These are phyloP conservation scores for Oncorhynchus mykiss DNA, from an alignment of 2,113 vertebrate species.

Conservation along the genomic window DNA sequence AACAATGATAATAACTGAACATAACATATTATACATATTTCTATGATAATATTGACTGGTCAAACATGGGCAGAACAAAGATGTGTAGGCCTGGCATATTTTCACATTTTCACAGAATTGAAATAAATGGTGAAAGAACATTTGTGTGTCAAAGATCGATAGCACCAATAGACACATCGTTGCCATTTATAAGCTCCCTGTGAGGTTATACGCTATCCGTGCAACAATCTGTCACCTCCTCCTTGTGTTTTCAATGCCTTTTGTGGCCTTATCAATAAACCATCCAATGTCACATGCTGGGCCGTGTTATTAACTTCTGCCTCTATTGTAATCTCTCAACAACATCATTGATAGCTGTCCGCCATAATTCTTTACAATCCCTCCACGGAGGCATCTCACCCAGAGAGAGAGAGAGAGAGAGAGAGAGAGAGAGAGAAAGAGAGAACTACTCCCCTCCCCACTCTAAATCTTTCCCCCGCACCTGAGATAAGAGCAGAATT, in stretches of 20 bases:
- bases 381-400: slow-evolving; percentile 33
- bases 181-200: slow-evolving; percentile 34
- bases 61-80: neutral
- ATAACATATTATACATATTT: neutral
- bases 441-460: slow-evolving; percentile 29
- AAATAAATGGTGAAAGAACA: neutral
- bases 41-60: neutral
- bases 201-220: slow-evolving; percentile 21
- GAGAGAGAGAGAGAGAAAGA: slow-evolving; percentile 18
- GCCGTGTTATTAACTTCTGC: slow-evolving; percentile 51
- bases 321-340: slow-evolving; percentile 60
- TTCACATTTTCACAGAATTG: slow-evolving; percentile 26
- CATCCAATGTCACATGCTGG: slow-evolving; percentile 37
- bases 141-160: slow-evolving; percentile 48
- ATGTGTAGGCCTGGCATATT: neutral
- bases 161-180: slow-evolving; percentile 24
- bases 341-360: slow-evolving; percentile 49
- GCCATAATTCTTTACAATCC: slow-evolving; percentile 53
- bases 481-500: slow-evolving; percentile 65
- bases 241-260: slow-evolving; percentile 35
- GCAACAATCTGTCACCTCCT: slow-evolving; percentile 37
- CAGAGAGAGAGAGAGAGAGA: slow-evolving; percentile 36
- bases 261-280: slow-evolving; percentile 56
- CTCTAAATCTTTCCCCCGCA: slow-evolving; percentile 64
- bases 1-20: no score